These are phyloP conservation scores for Centroberyx gerrardi DNA, from an alignment of 2,797 vertebrate species.

Conservation along the genomic window DNA sequence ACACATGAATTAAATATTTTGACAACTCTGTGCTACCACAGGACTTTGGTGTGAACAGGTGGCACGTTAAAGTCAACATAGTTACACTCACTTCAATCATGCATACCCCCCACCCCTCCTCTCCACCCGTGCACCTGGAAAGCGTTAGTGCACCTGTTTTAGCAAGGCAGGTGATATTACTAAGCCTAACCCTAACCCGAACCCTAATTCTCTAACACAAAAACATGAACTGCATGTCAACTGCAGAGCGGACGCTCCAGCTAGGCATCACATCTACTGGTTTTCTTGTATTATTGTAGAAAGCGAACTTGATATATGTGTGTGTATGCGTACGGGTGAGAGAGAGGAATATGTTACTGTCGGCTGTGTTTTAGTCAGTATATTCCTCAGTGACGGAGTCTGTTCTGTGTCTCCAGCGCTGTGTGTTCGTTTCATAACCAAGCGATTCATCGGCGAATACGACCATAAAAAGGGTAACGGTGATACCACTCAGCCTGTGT, in stretches of 20 bases:
- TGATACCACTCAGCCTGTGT: background rate
- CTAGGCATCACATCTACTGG: too few species aligned
- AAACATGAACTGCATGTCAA: too few species aligned
- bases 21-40: too few species aligned
- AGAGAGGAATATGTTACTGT: background rate
- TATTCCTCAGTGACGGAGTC: slow-evolving; percentile 28
- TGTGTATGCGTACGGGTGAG: background rate
- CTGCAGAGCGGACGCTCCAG: background rate
- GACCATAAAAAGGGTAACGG: slow-evolving; percentile 85
- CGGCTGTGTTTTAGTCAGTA: slow-evolving; percentile 2
- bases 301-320: background rate
- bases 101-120: too few species aligned
- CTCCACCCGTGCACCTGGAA: too few species aligned
- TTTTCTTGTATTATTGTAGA: background rate
- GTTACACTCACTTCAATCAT: slow-evolving; percentile 20
- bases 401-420: slow-evolving; percentile 80
- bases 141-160: slow-evolving; percentile 19
- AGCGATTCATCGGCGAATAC: slow-evolving; percentile 86
- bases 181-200: background rate
- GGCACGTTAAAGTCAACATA: too few species aligned
- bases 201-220: background rate
- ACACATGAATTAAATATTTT: too few species aligned
- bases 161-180: background rate
- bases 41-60: too few species aligned
- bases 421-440: slow-evolving; percentile 87